phyloP scores from a whole-genome alignment of 2,113 vertebrate species.

The Sterna hirundo region DNA sequence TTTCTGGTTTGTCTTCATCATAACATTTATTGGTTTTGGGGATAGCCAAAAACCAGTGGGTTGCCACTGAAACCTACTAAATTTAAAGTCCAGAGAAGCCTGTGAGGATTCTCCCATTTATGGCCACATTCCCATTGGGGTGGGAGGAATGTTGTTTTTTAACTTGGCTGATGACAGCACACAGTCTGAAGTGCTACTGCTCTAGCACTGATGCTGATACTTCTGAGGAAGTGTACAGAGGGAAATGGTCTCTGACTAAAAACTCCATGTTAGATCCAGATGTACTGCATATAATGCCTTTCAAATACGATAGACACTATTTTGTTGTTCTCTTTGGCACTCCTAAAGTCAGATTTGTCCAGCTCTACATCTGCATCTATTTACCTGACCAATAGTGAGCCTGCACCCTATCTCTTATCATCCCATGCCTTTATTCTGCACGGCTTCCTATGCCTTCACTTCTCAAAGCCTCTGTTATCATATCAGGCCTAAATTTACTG shows the following conservation, averaged over 20 bases:
- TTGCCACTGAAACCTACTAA: neutral
- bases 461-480: neutral
- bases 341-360: neutral
- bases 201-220: neutral
- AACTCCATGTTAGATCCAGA: neutral
- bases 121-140: neutral
- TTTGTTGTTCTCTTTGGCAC: neutral
- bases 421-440: neutral
- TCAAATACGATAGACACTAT: neutral
- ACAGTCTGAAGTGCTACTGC: neutral
- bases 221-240: neutral
- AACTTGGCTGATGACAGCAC: neutral
- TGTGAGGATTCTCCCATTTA: neutral
- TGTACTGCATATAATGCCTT: neutral
- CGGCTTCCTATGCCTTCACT: neutral
- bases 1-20: neutral
- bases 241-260: neutral
- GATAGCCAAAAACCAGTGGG: neutral
- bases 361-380: neutral
- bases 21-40: neutral
- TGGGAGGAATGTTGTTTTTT: neutral
- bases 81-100: neutral
- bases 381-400: neutral
- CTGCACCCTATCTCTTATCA: neutral
- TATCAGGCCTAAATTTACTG: neutral